Percentiles rank a stretch among this genome's conserved stretches.
Evolutionary conservation across 2,113 vertebrate species (phyloP).

Genomic region (Atherinomorus stipes): DNA sequence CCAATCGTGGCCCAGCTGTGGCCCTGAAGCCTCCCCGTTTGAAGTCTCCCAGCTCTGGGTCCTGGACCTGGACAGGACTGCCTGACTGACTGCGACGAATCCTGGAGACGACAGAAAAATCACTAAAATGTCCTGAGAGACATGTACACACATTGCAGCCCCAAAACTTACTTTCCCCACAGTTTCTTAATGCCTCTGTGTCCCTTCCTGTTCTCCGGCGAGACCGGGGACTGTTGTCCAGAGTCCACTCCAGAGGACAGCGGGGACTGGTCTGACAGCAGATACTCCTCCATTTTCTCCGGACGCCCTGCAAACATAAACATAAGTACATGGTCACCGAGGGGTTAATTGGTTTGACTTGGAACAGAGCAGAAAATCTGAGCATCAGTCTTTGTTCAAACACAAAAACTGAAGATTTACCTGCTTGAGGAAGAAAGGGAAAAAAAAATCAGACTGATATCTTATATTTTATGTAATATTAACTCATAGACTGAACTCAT

Average conservation of each 20-base stretch:
- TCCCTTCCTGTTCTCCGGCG: slow-evolving; percentile 89
- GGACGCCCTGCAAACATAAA: slow-evolving; percentile 80
- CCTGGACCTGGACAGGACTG: slow-evolving; percentile 88
- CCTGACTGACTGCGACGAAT: slow-evolving; percentile 96
- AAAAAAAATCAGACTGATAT: too few species aligned
- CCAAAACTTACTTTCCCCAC: slow-evolving; percentile 94
- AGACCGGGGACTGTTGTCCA: slow-evolving; percentile 87
- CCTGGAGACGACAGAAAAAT: slow-evolving; percentile 71
- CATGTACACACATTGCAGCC: neutral
- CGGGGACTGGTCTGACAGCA: slow-evolving; percentile 87
- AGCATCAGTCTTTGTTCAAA: too few species aligned
- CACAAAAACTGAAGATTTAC: too few species aligned
- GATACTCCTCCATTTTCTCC: slow-evolving; percentile 82
- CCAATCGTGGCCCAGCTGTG: slow-evolving; percentile 91
- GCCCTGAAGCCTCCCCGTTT: slow-evolving; percentile 92
- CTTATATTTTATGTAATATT: too few species aligned
- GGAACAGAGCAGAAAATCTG: neutral
- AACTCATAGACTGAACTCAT: too few species aligned
- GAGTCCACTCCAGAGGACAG: slow-evolving; percentile 89
- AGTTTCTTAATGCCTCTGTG: slow-evolving; percentile 95
- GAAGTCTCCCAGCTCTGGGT: slow-evolving; percentile 88
- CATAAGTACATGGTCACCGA: neutral
- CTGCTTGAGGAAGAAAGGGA: too few species aligned
- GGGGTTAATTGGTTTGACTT: neutral
- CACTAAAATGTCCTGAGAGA: rapidly evolving